A percentile compares a stretch with the other conserved stretches of the same genome.
Conservation (phyloP, 2,113 vertebrate species). For the Oncorhynchus gorbuscha region DNA sequence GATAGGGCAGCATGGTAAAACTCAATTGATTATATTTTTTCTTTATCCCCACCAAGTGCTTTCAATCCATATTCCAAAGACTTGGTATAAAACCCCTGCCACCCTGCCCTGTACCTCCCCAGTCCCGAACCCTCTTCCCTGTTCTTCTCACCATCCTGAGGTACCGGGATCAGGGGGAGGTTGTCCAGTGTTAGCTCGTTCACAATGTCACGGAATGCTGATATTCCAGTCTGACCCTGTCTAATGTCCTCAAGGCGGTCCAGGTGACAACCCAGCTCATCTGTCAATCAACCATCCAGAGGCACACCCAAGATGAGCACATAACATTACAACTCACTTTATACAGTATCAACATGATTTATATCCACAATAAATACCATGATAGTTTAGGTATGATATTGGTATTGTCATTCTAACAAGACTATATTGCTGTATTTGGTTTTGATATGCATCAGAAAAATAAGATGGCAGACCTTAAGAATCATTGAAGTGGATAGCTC, state of each 20-base stretch:
- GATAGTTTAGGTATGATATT: not conserved
- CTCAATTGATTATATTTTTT: not conserved
- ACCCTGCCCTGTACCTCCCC: not conserved
- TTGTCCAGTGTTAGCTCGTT: constrained; percentile 75
- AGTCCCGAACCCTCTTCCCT: too few species aligned
- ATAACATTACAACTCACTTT: not conserved
- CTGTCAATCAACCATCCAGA: constrained; percentile 42
- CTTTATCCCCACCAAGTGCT: not conserved
- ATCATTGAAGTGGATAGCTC: constrained; percentile 78
- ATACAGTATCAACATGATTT: not conserved
- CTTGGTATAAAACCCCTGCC: not conserved
- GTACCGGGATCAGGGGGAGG: constrained; percentile 78
- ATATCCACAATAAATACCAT: not conserved
- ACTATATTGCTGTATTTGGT: not conserved
- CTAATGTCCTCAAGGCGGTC: constrained; percentile 80
- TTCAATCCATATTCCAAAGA: not conserved
- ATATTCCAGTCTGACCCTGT: constrained; percentile 73
- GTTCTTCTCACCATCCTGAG: constrained; percentile 67
- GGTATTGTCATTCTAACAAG: not conserved
- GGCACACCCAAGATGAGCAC: not conserved
- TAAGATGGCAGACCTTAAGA: constrained; percentile 70
- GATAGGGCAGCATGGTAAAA: too few species aligned
- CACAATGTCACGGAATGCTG: constrained; percentile 74
- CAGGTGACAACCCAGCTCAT: constrained; percentile 72
- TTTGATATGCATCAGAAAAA: not conserved